Evolutionary conservation across 2,888 invertebrate species (phyloP).

Genomic region (Diabrotica balteata): DNA sequence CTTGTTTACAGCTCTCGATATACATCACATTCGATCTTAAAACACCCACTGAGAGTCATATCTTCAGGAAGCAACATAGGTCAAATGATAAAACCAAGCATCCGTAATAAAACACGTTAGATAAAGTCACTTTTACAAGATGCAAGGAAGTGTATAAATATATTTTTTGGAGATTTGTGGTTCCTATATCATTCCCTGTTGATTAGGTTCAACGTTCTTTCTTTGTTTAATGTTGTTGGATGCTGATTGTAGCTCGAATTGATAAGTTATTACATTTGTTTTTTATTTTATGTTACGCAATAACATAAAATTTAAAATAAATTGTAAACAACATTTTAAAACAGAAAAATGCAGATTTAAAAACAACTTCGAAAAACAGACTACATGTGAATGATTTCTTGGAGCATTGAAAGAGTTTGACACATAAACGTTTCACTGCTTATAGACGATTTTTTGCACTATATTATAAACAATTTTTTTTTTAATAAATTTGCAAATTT

Average conservation of each 20-base stretch:
- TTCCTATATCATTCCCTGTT: constrained; percentile 20
- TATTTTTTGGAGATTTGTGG: constrained; percentile 26
- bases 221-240: constrained; percentile 20
- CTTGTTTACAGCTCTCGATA: constrained; percentile 22
- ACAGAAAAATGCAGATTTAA: too few species aligned
- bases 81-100: constrained; percentile 52
- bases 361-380: too few species aligned
- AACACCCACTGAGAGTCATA: constrained; percentile 46
- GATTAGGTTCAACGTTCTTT: constrained; percentile 26
- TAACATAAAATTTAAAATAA: too few species aligned
- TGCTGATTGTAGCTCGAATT: not conserved
- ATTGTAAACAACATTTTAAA: too few species aligned
- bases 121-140: constrained; percentile 35
- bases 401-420: too few species aligned
- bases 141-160: constrained; percentile 29
- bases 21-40: constrained; percentile 31
- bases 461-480: too few species aligned
- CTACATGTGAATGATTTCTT: too few species aligned
- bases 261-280: too few species aligned
- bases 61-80: constrained; percentile 53
- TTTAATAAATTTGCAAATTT: too few species aligned
- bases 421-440: too few species aligned
- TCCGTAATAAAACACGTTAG: constrained; percentile 51
- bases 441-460: too few species aligned
- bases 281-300: not conserved